Evolutionary conservation across 35 echinoderm and acorn worm species (phyloP).

Genomic region (Heliocidaris erythrogramma): DNA sequence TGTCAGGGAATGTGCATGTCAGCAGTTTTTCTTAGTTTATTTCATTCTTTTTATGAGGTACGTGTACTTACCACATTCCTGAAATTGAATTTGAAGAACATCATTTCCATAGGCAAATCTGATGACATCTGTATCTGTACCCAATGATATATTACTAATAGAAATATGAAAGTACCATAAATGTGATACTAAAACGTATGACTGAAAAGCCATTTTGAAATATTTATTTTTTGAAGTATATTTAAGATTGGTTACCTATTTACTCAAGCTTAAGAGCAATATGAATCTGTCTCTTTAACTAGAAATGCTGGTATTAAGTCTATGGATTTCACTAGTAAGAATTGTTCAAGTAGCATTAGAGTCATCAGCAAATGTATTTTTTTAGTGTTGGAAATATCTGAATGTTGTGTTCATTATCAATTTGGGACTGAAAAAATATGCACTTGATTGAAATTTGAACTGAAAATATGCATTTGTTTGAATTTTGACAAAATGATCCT

Average conservation of each 20-base stretch:
- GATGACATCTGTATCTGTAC: not conserved
- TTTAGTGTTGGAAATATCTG: not conserved
- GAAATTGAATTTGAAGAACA: not conserved
- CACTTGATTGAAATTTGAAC: too few species aligned
- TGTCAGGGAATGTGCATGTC: not conserved
- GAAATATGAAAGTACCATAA: not conserved
- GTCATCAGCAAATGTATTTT: not conserved
- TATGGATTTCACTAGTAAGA: not conserved
- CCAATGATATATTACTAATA: not conserved
- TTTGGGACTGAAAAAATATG: too few species aligned
- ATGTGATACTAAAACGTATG: not conserved
- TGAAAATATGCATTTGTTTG: not conserved
- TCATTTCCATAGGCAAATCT: not conserved
- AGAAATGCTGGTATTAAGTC: not conserved
- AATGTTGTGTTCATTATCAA: too few species aligned
- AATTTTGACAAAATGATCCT: not conserved
- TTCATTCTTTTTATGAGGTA: not conserved
- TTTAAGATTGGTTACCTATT: not conserved
- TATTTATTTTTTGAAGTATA: not conserved
- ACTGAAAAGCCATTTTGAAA: not conserved
- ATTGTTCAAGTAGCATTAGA: not conserved
- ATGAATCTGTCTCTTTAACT: not conserved
- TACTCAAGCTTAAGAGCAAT: not conserved
- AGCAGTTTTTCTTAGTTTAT: not conserved
- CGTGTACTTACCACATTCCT: slow-evolving; percentile 28